These are phyloP conservation scores for Cosmopolites sordidus DNA, from an alignment of 2,888 invertebrate genomes.

Conservation along the genomic window DNA sequence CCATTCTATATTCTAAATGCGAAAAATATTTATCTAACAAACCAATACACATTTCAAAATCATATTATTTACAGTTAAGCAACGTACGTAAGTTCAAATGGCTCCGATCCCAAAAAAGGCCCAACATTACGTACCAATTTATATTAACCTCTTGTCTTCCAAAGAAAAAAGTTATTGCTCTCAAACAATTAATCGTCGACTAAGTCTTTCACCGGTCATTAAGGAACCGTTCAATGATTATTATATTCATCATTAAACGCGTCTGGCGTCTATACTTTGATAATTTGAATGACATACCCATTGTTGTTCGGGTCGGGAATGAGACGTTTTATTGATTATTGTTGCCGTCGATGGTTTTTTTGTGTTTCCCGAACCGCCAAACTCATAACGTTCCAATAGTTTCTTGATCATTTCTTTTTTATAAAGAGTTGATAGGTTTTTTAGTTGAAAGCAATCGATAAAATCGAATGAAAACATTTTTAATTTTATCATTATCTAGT, in stretches of 20 bases:
- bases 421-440: too few species aligned
- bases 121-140: conserved; percentile 18
- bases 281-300: conserved; percentile 31
- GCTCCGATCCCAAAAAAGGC: conserved; percentile 16
- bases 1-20: too few species aligned
- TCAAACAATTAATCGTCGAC: conserved; percentile 26
- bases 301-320: conserved; percentile 23
- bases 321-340: conserved; percentile 25
- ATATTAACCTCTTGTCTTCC: conserved; percentile 20
- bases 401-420: too few species aligned
- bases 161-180: conserved; percentile 25
- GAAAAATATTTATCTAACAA: too few species aligned
- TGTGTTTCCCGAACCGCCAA: too few species aligned
- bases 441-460: too few species aligned
- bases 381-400: too few species aligned
- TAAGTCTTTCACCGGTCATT: conserved; percentile 24
- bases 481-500: too few species aligned
- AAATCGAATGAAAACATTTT: too few species aligned
- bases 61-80: neutral
- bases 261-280: conserved; percentile 29
- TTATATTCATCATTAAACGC: conserved; percentile 30
- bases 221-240: conserved; percentile 30
- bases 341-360: conserved; percentile 19
- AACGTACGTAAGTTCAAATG: neutral
- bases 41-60: too few species aligned